A percentile compares a stretch with the other conserved stretches of the same genome.
Conservation (phyloP, 2,888 invertebrate species). For the Volucella inflata region DNA sequence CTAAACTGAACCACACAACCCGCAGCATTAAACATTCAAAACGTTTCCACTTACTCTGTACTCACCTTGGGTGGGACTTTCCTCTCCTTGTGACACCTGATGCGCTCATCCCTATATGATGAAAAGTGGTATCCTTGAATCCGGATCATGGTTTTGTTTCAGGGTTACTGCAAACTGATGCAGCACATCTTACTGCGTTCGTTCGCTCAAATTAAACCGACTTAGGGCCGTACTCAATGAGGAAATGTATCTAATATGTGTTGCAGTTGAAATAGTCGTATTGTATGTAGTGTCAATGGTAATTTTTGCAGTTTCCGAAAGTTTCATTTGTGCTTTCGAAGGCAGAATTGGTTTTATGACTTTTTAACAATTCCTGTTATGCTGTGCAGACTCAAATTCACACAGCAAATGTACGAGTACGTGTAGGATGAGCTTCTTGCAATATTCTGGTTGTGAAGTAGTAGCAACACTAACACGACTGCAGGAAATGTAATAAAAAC, state of each 20-base stretch:
- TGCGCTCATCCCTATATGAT: constrained; percentile 14
- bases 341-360: constrained; percentile 4
- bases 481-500: constrained; percentile 27
- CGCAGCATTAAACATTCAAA: constrained; percentile 60
- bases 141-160: constrained; percentile 38
- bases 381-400: background rate
- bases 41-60: constrained; percentile 32
- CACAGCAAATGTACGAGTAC: background rate
- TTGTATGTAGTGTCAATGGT: background rate
- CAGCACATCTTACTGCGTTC: constrained; percentile 1
- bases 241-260: background rate
- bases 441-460: background rate
- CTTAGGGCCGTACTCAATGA: too few species aligned
- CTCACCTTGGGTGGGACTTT: background rate
- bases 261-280: background rate
- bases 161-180: constrained; percentile 6
- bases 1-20: constrained; percentile 29
- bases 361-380: constrained; percentile 17
- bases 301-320: background rate
- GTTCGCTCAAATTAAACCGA: background rate
- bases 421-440: constrained; percentile 4
- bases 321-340: constrained; percentile 5
- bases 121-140: constrained; percentile 33
- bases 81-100: constrained; percentile 47
- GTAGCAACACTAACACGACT: background rate